Evolutionary conservation across 1,140 invertebrate genomes (phyloP).

Genomic region (Panonychus citri): DNA sequence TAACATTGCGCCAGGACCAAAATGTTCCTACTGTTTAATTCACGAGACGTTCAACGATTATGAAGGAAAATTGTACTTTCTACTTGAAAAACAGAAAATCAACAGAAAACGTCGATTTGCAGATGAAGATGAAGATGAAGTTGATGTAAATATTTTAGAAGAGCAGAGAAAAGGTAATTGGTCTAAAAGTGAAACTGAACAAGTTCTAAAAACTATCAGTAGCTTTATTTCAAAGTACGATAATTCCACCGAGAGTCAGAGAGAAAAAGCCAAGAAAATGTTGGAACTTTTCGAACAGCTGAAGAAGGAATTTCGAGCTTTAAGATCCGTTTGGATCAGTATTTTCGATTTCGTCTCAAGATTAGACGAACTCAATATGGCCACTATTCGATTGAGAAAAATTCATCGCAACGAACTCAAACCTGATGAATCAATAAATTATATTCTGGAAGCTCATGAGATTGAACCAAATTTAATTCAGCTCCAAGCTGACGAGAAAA

Average conservation of each 20-base stretch:
- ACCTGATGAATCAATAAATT: conserved; percentile 13
- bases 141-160: background rate
- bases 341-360: conserved; percentile 33
- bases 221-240: conserved; percentile 18
- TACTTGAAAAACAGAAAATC: conserved; percentile 14
- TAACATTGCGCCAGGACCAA: conserved; percentile 14
- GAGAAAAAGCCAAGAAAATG: conserved; percentile 12
- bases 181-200: conserved; percentile 32
- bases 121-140: conserved; percentile 1
- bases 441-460: conserved; percentile 7
- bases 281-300: conserved; percentile 30
- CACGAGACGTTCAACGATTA: conserved; percentile 21
- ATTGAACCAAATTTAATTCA: background rate
- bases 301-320: conserved; percentile 37
- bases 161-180: conserved; percentile 25
- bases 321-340: conserved; percentile 34
- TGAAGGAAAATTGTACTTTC: conserved; percentile 22
- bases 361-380: conserved; percentile 48
- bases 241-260: conserved; percentile 17
- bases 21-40: conserved; percentile 23
- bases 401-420: conserved; percentile 24
- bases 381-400: conserved; percentile 36
- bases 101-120: too few relatives aligned
- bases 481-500: background rate
- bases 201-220: conserved; percentile 29